Conservation (phyloP, 1,140 invertebrate species). For the Anoplophora glabripennis region DNA sequence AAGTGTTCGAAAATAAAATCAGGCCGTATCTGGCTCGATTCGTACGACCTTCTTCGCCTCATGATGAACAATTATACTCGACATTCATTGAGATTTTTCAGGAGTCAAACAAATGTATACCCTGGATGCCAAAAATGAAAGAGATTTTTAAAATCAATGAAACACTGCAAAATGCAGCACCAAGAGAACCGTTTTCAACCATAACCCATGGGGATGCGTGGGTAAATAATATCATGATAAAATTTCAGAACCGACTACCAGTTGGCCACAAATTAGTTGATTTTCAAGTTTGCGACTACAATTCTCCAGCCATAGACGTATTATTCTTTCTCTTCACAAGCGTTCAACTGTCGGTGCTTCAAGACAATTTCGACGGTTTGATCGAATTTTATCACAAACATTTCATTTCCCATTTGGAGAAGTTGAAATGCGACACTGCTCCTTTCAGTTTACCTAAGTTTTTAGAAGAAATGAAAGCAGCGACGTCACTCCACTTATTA, state of each 20-base stretch:
- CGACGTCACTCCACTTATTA: conserved; percentile 50
- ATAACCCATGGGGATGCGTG: conserved; percentile 59
- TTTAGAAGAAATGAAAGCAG: too few relatives aligned
- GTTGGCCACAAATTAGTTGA: conserved; percentile 53
- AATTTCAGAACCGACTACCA: conserved; percentile 32
- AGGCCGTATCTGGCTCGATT: conserved; percentile 33
- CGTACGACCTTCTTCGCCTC: background rate
- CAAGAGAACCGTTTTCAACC: conserved; percentile 49
- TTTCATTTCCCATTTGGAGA: too few relatives aligned
- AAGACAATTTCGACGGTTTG: too few relatives aligned
- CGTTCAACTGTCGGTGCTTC: too few relatives aligned
- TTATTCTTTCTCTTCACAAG: too few relatives aligned
- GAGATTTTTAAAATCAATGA: background rate
- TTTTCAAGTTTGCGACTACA: too few relatives aligned
- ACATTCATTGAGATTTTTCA: background rate
- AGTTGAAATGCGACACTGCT: too few relatives aligned
- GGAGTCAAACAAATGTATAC: background rate
- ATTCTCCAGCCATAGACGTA: too few relatives aligned
- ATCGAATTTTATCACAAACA: too few relatives aligned
- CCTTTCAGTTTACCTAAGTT: too few relatives aligned
- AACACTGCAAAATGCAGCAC: background rate
- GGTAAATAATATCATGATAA: conserved; percentile 59
- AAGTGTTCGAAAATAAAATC: conserved; percentile 17
- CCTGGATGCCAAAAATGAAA: background rate
- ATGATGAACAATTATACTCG: background rate